These are phyloP conservation scores for Euproctis similis DNA, from an alignment of 2,888 invertebrate species.

Conservation along the genomic window DNA sequence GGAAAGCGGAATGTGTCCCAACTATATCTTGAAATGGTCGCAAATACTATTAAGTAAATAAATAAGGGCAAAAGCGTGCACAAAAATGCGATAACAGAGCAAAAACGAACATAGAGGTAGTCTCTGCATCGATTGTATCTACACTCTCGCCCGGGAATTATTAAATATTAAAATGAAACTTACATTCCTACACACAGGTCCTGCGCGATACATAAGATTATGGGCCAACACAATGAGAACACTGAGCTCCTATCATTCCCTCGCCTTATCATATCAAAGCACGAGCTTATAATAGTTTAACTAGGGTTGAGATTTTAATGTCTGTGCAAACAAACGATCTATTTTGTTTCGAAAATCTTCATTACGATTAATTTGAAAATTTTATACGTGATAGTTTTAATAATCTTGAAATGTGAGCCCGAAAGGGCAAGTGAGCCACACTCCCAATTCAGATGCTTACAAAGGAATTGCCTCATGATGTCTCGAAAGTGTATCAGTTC, in stretches of 20 bases:
- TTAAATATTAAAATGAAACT: slow-evolving; percentile 76
- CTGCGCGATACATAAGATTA: slow-evolving; percentile 70
- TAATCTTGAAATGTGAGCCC: slow-evolving; percentile 27
- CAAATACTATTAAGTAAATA: slow-evolving; percentile 59
- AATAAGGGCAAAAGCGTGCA: slow-evolving; percentile 66
- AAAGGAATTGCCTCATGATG: slow-evolving; percentile 45
- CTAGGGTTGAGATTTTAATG: slow-evolving; percentile 44
- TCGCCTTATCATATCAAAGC: slow-evolving; percentile 66
- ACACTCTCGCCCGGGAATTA: slow-evolving; percentile 64
- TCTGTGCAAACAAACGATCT: slow-evolving; percentile 38
- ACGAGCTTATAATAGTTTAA: slow-evolving; percentile 61
- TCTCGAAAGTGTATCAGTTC: slow-evolving; percentile 50
- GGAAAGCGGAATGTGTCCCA: slow-evolving; percentile 37
- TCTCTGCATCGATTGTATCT: slow-evolving; percentile 66
- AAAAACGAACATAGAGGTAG: slow-evolving; percentile 67
- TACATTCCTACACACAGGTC: slow-evolving; percentile 72
- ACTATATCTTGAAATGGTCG: slow-evolving; percentile 51
- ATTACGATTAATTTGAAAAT: too few relatives aligned
- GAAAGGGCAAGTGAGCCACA: slow-evolving; percentile 18
- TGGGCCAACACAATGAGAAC: slow-evolving; percentile 69
- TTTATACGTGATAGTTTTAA: slow-evolving; percentile 13
- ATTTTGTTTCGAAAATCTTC: slow-evolving; percentile 24
- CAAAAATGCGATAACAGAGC: slow-evolving; percentile 66
- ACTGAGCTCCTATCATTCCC: slow-evolving; percentile 53
- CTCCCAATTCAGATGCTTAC: slow-evolving; percentile 34